Evolutionary conservation across 2,797 vertebrate species (phyloP), one percentile per base, ranked within the genome.

Genomic region (Scarus forsteni): DNA sequence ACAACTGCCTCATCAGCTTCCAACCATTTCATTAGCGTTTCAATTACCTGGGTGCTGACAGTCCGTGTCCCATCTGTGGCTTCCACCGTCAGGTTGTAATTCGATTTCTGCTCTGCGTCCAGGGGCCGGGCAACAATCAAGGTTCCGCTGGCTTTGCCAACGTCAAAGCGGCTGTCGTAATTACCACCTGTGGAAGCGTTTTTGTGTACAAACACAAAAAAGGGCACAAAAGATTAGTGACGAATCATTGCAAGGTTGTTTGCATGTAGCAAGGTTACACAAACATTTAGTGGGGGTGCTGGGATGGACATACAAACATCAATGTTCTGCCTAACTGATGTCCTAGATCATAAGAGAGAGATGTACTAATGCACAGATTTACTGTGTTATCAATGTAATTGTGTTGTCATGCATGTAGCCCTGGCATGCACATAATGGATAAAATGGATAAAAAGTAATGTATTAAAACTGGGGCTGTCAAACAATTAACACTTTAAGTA

Each of bases 21-120:
- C 86, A 85, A 85, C 77, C 9, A 36, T 80, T 89, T 90, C 70
- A 90, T 91, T 78, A 92, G 81, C 49, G 91, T 84, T 89, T 87
- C 90, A 89, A 92, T 95, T 93, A 99, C 98, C 96, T 99, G 97
- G 64, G 97, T 98, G 89, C 95, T 96, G 93, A 98, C 95, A 83
- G 95, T 93, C 87, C 93, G 94, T 72, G 94, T 98, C 89, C 98
- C 98, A 85, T 99, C 98, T 64, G 98, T 98, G 85, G 97, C 98
- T 85, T 98, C 97, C 61, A 99, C 96, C 40, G 98, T 99, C 94
- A 99, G 93, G 94, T 98, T 99, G 89, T 99, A 99, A 96, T 94
- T 95, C 90, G 97, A 98, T 92, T 96, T 98, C 88, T 97, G 96
- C 88, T 99, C 98, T 18, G 96, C 94, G 90, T 99, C 96, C 81